phyloP scores from a whole-genome alignment of 2,797 vertebrate species.

The Hippocampus kuda region DNA sequence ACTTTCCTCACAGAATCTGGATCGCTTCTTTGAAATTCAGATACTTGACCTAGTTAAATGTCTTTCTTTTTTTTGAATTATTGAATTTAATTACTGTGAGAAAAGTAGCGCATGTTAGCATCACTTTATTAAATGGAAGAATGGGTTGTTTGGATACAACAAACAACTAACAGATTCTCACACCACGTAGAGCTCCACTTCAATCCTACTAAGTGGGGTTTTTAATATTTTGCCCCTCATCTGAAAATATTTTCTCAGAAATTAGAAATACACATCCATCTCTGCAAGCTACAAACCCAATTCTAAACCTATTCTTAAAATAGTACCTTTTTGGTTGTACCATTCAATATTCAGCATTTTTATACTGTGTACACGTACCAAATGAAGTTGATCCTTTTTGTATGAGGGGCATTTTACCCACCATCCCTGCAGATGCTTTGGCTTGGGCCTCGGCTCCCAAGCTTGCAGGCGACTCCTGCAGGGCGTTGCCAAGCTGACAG shows the following conservation, averaged over 20 bases:
- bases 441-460: constrained; percentile 73
- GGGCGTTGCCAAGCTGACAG: constrained; percentile 78
- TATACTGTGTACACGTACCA: background rate
- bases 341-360: background rate
- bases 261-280: no score
- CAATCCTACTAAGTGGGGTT: no score
- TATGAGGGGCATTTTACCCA: background rate
- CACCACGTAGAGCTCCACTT: no score
- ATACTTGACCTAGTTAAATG: background rate
- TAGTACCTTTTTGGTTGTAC: background rate
- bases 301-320: background rate
- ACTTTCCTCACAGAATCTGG: constrained; percentile 36
- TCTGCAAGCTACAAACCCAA: no score
- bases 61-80: background rate
- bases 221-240: no score
- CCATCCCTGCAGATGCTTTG: constrained; percentile 76
- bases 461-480: constrained; percentile 74
- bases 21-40: background rate
- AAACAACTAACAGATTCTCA: no score
- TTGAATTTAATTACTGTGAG: background rate
- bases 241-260: no score
- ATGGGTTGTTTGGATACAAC: no score
- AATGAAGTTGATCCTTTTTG: background rate
- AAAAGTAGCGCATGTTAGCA: background rate
- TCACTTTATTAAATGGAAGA: no score